These are phyloP conservation scores for Gobius niger DNA, from an alignment of 2,113 vertebrate species.

Conservation along the genomic window DNA sequence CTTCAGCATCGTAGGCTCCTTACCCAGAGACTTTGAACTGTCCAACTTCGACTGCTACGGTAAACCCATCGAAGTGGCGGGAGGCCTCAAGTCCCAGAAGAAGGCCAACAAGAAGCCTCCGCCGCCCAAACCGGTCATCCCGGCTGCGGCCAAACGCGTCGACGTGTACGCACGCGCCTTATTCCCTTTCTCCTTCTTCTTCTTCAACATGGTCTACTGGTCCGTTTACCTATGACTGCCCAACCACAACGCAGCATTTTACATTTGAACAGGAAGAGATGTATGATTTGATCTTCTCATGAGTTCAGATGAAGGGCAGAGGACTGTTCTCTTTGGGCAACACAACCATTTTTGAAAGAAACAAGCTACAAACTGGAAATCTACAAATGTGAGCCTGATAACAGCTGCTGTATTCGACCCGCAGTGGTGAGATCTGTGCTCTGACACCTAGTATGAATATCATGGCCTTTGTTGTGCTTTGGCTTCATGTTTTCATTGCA, in stretches of 20 bases:
- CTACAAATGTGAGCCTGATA: no score
- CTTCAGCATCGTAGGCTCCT: conserved; percentile 97
- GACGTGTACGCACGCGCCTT: conserved; percentile 95
- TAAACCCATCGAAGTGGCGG: conserved; percentile 91
- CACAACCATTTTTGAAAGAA: no score
- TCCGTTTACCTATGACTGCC: conserved; percentile 87
- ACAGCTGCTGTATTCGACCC: no score
- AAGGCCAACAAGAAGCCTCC: conserved; percentile 94
- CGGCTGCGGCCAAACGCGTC: conserved; percentile 91
- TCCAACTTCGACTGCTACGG: conserved; percentile 99
- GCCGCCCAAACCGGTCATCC: conserved; percentile 93
- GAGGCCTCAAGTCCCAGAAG: conserved; percentile 85
- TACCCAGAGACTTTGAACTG: conserved; percentile 96
- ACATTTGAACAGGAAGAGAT: neutral
- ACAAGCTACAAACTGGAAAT: no score
- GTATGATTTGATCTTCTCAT: neutral
- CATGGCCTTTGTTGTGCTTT: no score
- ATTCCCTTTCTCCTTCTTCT: conserved; percentile 95
- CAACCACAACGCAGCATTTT: neutral
- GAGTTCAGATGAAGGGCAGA: neutral
- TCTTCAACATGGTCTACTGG: conserved; percentile 99
- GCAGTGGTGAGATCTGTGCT: no score
- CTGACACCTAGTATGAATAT: no score
- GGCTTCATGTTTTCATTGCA: no score
- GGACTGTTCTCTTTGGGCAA: no score